These are phyloP conservation scores for Pinctada fucata DNA, from an alignment of 2,888 invertebrate genomes.

Conservation along the genomic window DNA sequence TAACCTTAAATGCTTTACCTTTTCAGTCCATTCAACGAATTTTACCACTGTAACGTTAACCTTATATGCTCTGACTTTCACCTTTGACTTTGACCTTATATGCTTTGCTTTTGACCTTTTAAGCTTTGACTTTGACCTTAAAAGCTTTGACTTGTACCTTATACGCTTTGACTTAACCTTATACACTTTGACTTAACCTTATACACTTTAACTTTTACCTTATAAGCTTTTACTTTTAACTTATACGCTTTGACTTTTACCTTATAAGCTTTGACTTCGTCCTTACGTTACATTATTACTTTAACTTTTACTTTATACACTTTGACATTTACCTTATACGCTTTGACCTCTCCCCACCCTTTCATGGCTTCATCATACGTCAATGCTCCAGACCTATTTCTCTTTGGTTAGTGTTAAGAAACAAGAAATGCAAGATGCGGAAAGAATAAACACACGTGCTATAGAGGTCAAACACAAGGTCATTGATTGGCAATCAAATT, in stretches of 20 bases:
- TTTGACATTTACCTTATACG: constrained; percentile 85
- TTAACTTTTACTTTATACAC: background rate
- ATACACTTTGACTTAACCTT: background rate
- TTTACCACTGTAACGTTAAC: too few relatives aligned
- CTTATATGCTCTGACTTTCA: too few relatives aligned
- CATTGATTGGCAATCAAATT: too few relatives aligned
- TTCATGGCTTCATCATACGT: constrained; percentile 91
- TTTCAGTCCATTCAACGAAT: too few relatives aligned
- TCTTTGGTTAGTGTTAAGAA: constrained; percentile 52
- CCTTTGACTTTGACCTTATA: too few relatives aligned
- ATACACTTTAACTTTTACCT: background rate
- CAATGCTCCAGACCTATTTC: constrained; percentile 91
- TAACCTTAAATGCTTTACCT: too few relatives aligned
- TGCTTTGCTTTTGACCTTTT: background rate
- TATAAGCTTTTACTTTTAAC: background rate
- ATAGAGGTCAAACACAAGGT: too few relatives aligned
- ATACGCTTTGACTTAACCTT: background rate
- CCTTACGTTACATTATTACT: background rate
- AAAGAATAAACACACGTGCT: too few relatives aligned
- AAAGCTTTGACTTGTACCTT: background rate
- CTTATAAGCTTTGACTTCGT: background rate
- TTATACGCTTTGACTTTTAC: background rate
- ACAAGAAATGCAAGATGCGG: background rate
- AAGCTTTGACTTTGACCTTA: background rate
- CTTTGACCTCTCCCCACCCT: constrained; percentile 88